These are phyloP conservation scores for Chitala chitala DNA, from an alignment of 2,113 vertebrate genomes.

Conservation along the genomic window DNA sequence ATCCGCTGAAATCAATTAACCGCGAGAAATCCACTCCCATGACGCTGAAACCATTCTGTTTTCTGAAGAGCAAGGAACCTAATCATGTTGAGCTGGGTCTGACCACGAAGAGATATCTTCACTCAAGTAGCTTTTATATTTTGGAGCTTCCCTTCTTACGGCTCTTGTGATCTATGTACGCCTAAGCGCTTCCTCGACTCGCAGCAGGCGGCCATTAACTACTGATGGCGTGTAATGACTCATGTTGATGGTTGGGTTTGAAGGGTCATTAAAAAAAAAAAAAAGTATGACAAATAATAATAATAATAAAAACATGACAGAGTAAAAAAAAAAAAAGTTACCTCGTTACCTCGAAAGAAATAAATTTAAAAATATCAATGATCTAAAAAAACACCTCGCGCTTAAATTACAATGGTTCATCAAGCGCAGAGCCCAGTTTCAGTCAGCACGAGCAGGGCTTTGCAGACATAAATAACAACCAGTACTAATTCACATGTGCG, in stretches of 20 bases:
- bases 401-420: not conserved
- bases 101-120: not conserved
- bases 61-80: not conserved
- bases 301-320: too few species aligned
- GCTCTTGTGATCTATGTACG: not conserved
- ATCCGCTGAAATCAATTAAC: conserved; percentile 4
- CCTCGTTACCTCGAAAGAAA: too few species aligned
- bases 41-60: not conserved
- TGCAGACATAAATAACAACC: not conserved
- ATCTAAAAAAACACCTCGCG: not conserved
- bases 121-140: too few species aligned
- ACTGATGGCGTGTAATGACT: not conserved
- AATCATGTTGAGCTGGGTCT: not conserved
- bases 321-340: not conserved
- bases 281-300: too few species aligned
- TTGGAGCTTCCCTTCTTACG: not conserved
- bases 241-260: not conserved
- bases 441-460: not conserved
- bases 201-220: not conserved
- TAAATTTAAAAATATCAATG: too few species aligned
- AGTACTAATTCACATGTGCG: not conserved
- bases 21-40: not conserved
- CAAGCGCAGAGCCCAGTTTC: not conserved
- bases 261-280: not conserved
- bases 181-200: not conserved